A percentile compares a stretch with the other conserved stretches of the same genome.
phyloP scores from a whole-genome alignment of 2,888 invertebrate genomes.

The Dryobota labecula region DNA sequence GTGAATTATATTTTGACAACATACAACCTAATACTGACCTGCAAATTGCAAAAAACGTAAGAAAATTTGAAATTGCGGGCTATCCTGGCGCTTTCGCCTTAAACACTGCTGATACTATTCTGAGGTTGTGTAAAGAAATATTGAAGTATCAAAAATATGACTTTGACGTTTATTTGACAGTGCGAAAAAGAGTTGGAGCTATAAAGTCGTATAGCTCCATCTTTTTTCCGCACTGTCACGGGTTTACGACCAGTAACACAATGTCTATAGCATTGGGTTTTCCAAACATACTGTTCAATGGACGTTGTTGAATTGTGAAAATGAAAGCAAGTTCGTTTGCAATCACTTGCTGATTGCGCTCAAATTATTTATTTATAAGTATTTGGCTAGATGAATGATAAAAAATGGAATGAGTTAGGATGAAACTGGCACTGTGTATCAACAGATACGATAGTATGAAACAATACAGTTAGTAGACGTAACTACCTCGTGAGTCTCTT shows the following conservation, averaged over 20 bases:
- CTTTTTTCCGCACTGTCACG: slow-evolving; percentile 15
- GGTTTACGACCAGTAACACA: not conserved
- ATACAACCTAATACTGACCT: too few relatives aligned
- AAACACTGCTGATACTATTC: slow-evolving; percentile 12
- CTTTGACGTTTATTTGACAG: slow-evolving; percentile 15
- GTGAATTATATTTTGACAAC: too few relatives aligned
- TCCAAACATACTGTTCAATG: not conserved
- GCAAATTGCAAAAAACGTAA: too few relatives aligned
- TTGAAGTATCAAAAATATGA: not conserved
- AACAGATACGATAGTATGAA: not conserved
- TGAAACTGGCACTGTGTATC: slow-evolving; percentile 7
- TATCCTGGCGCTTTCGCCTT: too few relatives aligned
- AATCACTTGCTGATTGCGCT: not conserved
- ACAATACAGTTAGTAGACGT: slow-evolving; percentile 12
- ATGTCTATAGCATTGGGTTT: not conserved
- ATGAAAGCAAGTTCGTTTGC: not conserved
- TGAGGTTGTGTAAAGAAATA: not conserved
- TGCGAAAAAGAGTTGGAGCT: not conserved
- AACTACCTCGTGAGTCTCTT: slow-evolving; percentile 42
- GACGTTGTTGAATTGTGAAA: not conserved
- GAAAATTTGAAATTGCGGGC: too few relatives aligned
- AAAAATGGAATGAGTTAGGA: not conserved
- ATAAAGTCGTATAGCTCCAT: not conserved
- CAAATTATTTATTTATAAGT: not conserved
- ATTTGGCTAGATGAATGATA: not conserved